Percentiles rank a stretch among this genome's conserved stretches.
These are phyloP conservation scores for Rhamnusium bicolor DNA, from an alignment of 2,888 invertebrate genomes.

Conservation along the genomic window DNA sequence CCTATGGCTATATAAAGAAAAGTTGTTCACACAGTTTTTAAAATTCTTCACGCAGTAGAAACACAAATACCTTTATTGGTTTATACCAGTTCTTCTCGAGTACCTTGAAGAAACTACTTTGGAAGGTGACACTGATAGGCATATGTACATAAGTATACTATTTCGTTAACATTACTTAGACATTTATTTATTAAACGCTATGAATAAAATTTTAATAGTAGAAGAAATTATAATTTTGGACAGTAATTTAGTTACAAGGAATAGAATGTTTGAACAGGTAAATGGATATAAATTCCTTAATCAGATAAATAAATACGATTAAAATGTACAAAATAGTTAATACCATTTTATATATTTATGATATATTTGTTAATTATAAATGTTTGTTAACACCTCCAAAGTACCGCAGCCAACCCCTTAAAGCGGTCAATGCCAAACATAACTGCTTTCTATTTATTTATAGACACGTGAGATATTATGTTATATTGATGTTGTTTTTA, in stretches of 20 bases:
- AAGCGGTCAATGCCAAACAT: too few relatives aligned
- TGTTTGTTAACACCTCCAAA: too few relatives aligned
- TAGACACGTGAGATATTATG: too few relatives aligned
- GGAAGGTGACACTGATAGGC: not conserved
- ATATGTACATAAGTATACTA: not conserved
- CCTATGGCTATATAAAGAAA: constrained; percentile 31
- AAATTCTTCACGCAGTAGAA: constrained; percentile 22
- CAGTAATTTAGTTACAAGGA: not conserved
- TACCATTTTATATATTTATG: too few relatives aligned
- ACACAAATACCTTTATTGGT: constrained; percentile 10
- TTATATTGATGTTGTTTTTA: too few relatives aligned
- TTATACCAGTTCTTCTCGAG: constrained; percentile 12
- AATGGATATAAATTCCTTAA: too few relatives aligned
- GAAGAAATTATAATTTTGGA: not conserved
- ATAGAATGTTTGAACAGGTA: not conserved
- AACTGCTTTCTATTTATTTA: too few relatives aligned
- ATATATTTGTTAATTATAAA: too few relatives aligned
- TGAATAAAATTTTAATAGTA: not conserved
- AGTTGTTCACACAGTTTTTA: constrained; percentile 38
- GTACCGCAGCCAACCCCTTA: too few relatives aligned
- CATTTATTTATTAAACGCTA: not conserved
- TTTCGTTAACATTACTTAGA: not conserved
- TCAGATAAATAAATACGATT: too few relatives aligned
- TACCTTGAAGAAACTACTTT: not conserved
- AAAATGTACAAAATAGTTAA: too few relatives aligned